Conservation (phyloP, 2,888 invertebrate species). For the Heteropelma amictum region DNA sequence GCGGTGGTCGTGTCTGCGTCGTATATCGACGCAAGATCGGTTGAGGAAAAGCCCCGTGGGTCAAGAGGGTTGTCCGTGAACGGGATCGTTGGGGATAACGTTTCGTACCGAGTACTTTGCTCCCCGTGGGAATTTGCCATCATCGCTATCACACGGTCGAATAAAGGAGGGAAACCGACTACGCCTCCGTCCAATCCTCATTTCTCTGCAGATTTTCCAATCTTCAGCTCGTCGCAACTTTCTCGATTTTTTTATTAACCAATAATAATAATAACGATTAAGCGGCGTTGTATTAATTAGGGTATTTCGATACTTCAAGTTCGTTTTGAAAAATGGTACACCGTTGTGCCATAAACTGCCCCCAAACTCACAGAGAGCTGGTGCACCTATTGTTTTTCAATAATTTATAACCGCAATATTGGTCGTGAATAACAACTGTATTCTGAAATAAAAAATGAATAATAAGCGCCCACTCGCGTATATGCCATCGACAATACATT, state of each 20-base stretch:
- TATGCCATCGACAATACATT: neutral
- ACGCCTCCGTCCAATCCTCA: slow-evolving; percentile 20
- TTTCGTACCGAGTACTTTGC: slow-evolving; percentile 64
- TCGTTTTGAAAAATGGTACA: too few species aligned
- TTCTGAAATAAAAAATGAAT: too few species aligned
- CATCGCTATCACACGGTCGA: slow-evolving; percentile 41
- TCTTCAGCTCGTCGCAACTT: neutral
- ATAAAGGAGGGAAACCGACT: slow-evolving; percentile 19
- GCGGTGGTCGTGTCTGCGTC: slow-evolving; percentile 11
- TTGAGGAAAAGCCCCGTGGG: slow-evolving; percentile 56
- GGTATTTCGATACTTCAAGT: too few species aligned
- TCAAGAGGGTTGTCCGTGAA: slow-evolving; percentile 61
- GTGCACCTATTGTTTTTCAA: too few species aligned
- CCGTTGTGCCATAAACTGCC: too few species aligned
- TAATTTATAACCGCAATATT: too few species aligned
- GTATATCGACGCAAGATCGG: slow-evolving; percentile 31
- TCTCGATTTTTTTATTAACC: too few species aligned
- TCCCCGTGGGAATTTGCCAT: slow-evolving; percentile 65
- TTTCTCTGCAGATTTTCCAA: slow-evolving; percentile 4
- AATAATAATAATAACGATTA: too few species aligned
- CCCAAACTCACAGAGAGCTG: too few species aligned
- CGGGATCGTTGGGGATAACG: slow-evolving; percentile 69
- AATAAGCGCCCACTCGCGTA: too few species aligned
- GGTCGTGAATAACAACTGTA: too few species aligned
- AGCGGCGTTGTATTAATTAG: too few species aligned